phyloP scores from a whole-genome alignment of 2,113 vertebrate genomes.

The Aphyosemion australe region DNA sequence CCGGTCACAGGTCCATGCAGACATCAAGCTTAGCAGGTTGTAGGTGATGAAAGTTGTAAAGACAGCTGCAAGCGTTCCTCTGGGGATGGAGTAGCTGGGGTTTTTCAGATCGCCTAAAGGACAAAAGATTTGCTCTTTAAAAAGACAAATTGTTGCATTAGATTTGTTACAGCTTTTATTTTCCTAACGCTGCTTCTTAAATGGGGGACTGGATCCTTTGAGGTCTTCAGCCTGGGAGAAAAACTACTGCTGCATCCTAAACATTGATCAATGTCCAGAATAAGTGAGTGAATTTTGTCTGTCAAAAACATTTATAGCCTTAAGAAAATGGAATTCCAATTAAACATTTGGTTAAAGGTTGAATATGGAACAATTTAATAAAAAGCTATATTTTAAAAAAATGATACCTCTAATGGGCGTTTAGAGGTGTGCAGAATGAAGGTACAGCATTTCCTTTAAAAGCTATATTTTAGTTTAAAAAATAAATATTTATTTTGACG shows the following conservation, averaged over 20 bases:
- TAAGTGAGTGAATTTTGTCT: too few species aligned
- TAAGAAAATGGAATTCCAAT: too few species aligned
- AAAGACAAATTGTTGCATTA: too few species aligned
- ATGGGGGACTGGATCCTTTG: not conserved
- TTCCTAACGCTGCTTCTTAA: not conserved
- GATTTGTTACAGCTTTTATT: not conserved
- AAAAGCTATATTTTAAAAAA: too few species aligned
- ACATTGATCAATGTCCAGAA: not conserved
- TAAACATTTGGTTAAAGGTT: too few species aligned
- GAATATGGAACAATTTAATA: too few species aligned
- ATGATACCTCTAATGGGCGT: too few species aligned
- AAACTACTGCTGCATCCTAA: not conserved
- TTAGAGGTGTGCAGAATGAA: too few species aligned
- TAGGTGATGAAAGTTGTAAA: constrained; percentile 87
- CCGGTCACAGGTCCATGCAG: constrained; percentile 85
- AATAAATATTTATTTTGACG: too few species aligned
- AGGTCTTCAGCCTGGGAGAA: not conserved
- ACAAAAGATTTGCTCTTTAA: constrained; percentile 3
- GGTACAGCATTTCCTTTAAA: too few species aligned
- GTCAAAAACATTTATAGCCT: too few species aligned
- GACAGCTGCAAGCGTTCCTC: constrained; percentile 86
- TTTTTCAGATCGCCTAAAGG: constrained; percentile 84
- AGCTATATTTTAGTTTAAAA: too few species aligned
- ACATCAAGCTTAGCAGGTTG: constrained; percentile 81
- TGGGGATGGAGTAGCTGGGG: constrained; percentile 86